phyloP scores from a whole-genome alignment of 2,888 invertebrate species.

The Drymonia ruficornis region DNA sequence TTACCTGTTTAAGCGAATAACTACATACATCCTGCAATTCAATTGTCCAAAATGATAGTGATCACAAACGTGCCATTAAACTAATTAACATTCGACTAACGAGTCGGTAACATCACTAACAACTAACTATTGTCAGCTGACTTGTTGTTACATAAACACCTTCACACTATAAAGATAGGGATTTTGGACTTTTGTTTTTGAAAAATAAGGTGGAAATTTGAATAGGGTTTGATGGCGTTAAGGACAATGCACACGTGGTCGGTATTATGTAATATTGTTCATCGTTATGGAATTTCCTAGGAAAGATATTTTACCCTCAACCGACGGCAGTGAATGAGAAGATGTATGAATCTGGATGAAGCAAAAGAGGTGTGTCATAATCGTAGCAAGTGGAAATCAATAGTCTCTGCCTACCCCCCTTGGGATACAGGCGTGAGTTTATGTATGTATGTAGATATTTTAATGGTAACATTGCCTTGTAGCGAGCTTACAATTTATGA shows the following conservation, averaged over 20 bases:
- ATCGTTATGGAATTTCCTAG: slow-evolving; percentile 7
- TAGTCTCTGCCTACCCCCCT: too few species aligned
- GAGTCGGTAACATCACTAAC: slow-evolving; percentile 29
- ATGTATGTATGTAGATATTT: too few species aligned
- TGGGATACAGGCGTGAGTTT: too few species aligned
- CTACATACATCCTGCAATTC: slow-evolving; percentile 27
- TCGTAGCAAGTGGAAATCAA: too few species aligned
- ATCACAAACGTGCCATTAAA: slow-evolving; percentile 33
- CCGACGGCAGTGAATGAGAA: too few species aligned
- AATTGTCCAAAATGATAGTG: slow-evolving; percentile 31
- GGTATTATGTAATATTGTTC: slow-evolving; percentile 12
- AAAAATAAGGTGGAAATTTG: not conserved
- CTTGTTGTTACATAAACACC: slow-evolving; percentile 1
- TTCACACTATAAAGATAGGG: not conserved
- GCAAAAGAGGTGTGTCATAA: too few species aligned
- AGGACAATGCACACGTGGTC: slow-evolving; percentile 9
- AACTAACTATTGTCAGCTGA: slow-evolving; percentile 15
- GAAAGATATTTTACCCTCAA: slow-evolving; percentile 2
- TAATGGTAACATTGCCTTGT: not conserved
- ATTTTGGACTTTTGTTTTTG: slow-evolving; percentile 7
- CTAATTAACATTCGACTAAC: slow-evolving; percentile 36
- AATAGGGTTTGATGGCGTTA: slow-evolving; percentile 2
- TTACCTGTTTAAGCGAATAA: slow-evolving; percentile 25
- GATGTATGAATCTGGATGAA: too few species aligned
- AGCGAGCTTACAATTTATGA: too few species aligned